Evolutionary conservation across 1,140 invertebrate species (phyloP), one percentile per base, ranked within the genome.

Genomic region (Sycophaga agraensis): DNA sequence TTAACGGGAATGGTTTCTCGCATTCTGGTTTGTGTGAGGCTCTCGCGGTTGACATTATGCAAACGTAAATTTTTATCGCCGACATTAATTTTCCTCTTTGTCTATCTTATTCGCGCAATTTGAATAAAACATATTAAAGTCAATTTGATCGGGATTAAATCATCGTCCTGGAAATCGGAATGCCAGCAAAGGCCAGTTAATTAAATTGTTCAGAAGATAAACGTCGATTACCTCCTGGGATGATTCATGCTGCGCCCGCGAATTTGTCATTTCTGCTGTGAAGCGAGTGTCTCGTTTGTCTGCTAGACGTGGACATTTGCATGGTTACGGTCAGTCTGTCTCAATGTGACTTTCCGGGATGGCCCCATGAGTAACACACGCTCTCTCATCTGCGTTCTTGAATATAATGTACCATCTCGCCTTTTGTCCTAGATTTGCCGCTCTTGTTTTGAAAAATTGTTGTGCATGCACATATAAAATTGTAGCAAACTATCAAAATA

Each of bases 321-420:
- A 70, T 68, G 57, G 67, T 70, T 71, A 64, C 43, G 54, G 51
- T 55, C n/a, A n/a, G n/a, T n/a, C n/a, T n/a, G n/a, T n/a, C n/a
- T n/a, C n/a, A n/a, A n/a, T n/a, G n/a, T n/a, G n/a, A n/a, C n/a
- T n/a, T n/a, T n/a, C n/a, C n/a, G n/a, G n/a, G n/a, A n/a, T n/a
- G n/a, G n/a, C n/a, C n/a, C n/a, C n/a, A n/a, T n/a, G n/a, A n/a
- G n/a, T n/a, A n/a, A n/a, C n/a, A n/a, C n/a, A n/a, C n/a, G n/a
- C n/a, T n/a, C n/a, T n/a, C n/a, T n/a, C n/a, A n/a, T n/a, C n/a
- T n/a, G n/a, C n/a, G n/a, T n/a, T n/a, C n/a, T n/a, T n/a, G n/a
- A n/a, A n/a, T n/a, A n/a, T n/a, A n/a, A n/a, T n/a, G n/a, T n/a
- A n/a, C n/a, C n/a, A n/a, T n/a, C n/a, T n/a, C n/a, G n/a, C n/a